These are phyloP conservation scores for Parotocinclus haroldoi DNA, from an alignment of 2,797 vertebrate species.

Conservation along the genomic window DNA sequence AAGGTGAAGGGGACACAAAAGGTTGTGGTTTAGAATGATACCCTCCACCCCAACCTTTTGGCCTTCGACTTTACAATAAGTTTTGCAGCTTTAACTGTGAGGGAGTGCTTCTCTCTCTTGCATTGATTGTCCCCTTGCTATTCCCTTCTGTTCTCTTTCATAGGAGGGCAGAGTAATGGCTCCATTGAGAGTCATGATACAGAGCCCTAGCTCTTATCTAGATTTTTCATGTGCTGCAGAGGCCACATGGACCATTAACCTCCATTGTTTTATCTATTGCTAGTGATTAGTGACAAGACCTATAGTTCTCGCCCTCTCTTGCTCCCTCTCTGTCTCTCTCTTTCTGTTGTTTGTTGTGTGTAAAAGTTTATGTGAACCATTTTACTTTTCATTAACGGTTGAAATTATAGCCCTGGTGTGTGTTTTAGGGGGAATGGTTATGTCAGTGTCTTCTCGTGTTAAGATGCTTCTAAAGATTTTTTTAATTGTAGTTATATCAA, in stretches of 20 bases:
- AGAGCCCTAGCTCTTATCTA: constrained; percentile 49
- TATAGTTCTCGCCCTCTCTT: neutral
- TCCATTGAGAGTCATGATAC: constrained; percentile 51
- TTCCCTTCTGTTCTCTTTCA: constrained; percentile 42
- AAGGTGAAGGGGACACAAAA: constrained; percentile 51
- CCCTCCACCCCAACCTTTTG: constrained; percentile 34
- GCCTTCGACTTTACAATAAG: constrained; percentile 52
- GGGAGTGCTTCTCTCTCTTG: constrained; percentile 38
- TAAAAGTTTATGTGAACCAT: too few species aligned
- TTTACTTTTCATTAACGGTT: too few species aligned
- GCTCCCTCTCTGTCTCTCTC: too few species aligned
- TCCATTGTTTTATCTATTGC: constrained; percentile 51
- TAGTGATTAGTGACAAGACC: constrained; percentile 48
- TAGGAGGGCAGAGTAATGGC: constrained; percentile 40
- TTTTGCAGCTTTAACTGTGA: constrained; percentile 48
- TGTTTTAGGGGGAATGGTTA: too few species aligned
- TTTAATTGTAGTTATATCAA: too few species aligned
- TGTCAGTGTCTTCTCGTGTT: too few species aligned
- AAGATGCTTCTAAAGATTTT: too few species aligned
- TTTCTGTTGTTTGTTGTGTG: too few species aligned
- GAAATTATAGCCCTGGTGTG: too few species aligned
- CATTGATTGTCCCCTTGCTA: constrained; percentile 46
- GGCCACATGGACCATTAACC: constrained; percentile 51
- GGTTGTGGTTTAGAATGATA: constrained; percentile 43
- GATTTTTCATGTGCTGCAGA: constrained; percentile 47